Conservation (phyloP, 2,797 vertebrate genomes). For the Aldrovandia affinis region DNA sequence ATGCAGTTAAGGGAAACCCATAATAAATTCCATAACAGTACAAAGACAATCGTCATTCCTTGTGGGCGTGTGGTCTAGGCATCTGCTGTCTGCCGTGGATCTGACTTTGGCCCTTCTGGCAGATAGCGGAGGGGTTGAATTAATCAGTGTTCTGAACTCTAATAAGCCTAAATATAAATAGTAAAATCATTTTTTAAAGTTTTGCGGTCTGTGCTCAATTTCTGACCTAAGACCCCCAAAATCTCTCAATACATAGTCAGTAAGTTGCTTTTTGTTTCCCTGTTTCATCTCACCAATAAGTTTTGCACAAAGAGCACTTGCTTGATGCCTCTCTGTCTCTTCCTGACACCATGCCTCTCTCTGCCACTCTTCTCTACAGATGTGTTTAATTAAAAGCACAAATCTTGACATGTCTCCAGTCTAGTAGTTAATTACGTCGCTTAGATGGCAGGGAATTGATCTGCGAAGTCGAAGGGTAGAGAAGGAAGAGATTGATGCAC, state of each 20-base stretch:
- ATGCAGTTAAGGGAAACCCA: neutral
- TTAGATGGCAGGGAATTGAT: conserved; percentile 50
- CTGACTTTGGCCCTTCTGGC: neutral
- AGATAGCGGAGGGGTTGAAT: neutral
- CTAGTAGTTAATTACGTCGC: conserved; percentile 67
- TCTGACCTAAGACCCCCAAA: no score
- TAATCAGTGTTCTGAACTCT: neutral
- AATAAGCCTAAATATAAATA: neutral
- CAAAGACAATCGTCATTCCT: neutral
- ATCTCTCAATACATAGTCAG: no score
- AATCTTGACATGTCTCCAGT: conserved; percentile 69
- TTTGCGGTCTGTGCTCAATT: no score
- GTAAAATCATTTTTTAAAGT: no score
- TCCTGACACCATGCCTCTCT: conserved; percentile 44
- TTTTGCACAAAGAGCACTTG: neutral
- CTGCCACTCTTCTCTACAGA: conserved; percentile 53
- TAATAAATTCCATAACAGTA: neutral
- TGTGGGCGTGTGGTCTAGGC: neutral
- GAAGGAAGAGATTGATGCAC: conserved; percentile 24
- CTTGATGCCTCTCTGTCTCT: neutral
- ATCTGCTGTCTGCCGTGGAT: neutral
- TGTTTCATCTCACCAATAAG: neutral
- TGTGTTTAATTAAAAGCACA: conserved; percentile 67
- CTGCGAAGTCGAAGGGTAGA: conserved; percentile 9
- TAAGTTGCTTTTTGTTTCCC: no score